Evolutionary conservation across 2,797 vertebrate species (phyloP).

Genomic region (Eulemur rubriventer): DNA sequence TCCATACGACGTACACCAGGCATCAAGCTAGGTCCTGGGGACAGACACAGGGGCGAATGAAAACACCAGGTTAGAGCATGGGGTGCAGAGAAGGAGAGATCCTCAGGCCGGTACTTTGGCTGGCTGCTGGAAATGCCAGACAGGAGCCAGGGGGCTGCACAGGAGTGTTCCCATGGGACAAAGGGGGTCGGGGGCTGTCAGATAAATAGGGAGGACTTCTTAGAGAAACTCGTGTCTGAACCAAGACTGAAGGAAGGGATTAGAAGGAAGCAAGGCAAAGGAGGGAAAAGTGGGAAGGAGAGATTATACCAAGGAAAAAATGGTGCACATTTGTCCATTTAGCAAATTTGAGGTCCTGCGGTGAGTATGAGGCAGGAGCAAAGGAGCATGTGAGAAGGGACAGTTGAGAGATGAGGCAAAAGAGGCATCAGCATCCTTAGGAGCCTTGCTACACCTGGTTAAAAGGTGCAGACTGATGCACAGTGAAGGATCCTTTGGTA

Average conservation of each 20-base stretch:
- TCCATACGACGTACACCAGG: accelerated
- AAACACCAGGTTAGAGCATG: neutral
- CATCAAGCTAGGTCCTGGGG: neutral
- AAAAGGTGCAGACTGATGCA: neutral
- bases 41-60: neutral
- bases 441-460: neutral
- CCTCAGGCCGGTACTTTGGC: accelerated
- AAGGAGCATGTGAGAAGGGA: neutral
- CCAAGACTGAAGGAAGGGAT: neutral
- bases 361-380: neutral
- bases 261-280: neutral
- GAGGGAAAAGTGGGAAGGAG: neutral
- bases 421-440: neutral
- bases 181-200: neutral
- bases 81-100: neutral
- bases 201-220: neutral
- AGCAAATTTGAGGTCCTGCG: neutral
- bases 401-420: neutral
- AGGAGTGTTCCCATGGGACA: neutral
- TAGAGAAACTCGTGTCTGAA: neutral
- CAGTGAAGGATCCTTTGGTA: neutral
- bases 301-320: neutral
- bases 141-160: neutral
- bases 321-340: accelerated
- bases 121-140: neutral